Base-by-base conservation (phyloP, 1,140 invertebrate species). In the Drosophila mojavensis region DNA sequence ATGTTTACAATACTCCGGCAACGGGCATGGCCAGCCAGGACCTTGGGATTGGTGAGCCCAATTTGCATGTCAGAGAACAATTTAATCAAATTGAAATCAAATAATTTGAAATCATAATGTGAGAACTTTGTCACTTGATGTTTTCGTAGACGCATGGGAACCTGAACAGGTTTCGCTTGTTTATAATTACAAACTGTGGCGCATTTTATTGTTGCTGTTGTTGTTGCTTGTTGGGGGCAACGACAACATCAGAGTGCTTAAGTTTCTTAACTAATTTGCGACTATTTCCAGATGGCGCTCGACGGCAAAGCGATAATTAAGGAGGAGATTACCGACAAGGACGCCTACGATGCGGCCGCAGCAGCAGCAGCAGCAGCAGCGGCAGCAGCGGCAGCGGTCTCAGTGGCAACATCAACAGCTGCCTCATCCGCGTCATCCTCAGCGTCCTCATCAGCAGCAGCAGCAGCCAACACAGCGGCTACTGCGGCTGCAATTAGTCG, bases 301-400 rank as follows among this genome's bases (percentile, higher is more conserved):
- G 91, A 92, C 75, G 90, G 91, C 53, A 91, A 92, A 73, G 84
- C 91, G 75, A 92, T 92, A 80, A 92, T 92, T 75, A 92, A 92
- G 83, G 91, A 92, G 78, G 91, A 92, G 84, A 92, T 92, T 75
- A 92, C 91, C 62, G 91, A 92, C 67, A 92, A 92, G 81, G 91
- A 92, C 82, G 88, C 90, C 30, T 92, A 92, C 65, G 91, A 92
- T 72, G 84, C 83, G 15, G 80, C 84, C 26, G 56, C 88, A 68
- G 83, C 78, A 48, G 68, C 76, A 30, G 82, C 81, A 36, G 75
- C 81, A 20, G 78, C 66, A n/a, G 75, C 80, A 51, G 71, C 51
- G 26, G 68, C 81, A 45, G 62, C 81, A 61, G n/a, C 20, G 20
- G 78, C 75, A n/a, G 75, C 68, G 5, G 33, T 63, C 47, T 71